Percentiles rank a stretch among this genome's conserved stretches.
These are phyloP conservation scores for Linnaemya vulpina DNA, from an alignment of 2,888 invertebrate genomes.

Conservation along the genomic window DNA sequence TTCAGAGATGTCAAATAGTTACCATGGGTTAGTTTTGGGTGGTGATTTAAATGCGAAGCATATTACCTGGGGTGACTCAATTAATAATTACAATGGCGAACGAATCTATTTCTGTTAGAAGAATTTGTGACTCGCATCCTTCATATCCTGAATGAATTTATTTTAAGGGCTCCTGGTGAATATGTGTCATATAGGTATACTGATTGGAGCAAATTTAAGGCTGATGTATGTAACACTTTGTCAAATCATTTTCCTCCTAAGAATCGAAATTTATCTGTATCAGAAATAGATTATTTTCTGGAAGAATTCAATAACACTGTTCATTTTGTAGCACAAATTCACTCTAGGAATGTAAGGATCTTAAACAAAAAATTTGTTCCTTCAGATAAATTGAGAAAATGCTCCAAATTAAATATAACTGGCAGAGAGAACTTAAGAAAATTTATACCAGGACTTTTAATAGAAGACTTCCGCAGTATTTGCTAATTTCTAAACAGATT, in stretches of 20 bases:
- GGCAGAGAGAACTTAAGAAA: neutral
- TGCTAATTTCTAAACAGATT: too few species aligned
- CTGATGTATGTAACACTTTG: neutral
- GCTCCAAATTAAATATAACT: slow-evolving; percentile 3
- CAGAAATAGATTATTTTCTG: neutral
- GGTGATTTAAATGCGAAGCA: too few species aligned
- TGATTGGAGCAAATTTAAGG: neutral
- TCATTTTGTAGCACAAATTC: neutral
- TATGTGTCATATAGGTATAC: neutral
- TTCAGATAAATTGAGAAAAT: neutral
- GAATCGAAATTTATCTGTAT: neutral
- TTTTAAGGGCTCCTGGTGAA: neutral
- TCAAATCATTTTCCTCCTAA: neutral
- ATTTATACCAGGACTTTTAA: neutral
- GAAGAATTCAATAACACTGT: neutral
- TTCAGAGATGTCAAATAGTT: too few species aligned
- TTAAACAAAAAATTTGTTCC: neutral
- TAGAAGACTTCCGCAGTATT: neutral
- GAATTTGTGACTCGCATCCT: too few species aligned
- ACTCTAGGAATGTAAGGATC: neutral
- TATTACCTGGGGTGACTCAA: neutral
- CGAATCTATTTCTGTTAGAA: slow-evolving; percentile 1
- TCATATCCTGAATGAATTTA: neutral
- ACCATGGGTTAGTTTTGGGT: too few species aligned
- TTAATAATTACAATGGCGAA: slow-evolving; percentile 10